These are phyloP conservation scores for Andrena trimmerana DNA, from an alignment of 2,888 invertebrate species.

Conservation along the genomic window DNA sequence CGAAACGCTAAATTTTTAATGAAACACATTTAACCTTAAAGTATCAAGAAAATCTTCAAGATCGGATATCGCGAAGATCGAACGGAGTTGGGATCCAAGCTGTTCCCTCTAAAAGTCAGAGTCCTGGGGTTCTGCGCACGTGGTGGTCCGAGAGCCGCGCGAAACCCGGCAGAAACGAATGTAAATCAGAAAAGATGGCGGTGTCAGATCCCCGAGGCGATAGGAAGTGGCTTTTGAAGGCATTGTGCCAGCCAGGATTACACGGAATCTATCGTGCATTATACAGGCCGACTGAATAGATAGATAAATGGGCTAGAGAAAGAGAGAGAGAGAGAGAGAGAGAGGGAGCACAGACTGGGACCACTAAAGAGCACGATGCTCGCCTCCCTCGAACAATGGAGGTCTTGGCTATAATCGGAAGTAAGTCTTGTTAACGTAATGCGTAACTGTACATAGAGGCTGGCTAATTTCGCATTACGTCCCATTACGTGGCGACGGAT, in stretches of 20 bases:
- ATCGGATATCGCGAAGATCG: not conserved
- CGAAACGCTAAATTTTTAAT: too few species aligned
- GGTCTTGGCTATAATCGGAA: conserved; percentile 80
- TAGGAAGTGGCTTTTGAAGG: conserved; percentile 55
- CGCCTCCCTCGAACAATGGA: conserved; percentile 78
- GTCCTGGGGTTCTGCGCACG: not conserved
- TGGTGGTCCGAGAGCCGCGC: not conserved
- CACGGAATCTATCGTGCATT: conserved; percentile 80
- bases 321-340: conserved; percentile 47
- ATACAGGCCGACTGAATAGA: conserved; percentile 79
- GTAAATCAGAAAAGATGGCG: conserved; percentile 58
- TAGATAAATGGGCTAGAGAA: conserved; percentile 78
- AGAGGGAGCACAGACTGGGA: conserved; percentile 49
- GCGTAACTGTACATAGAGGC: conserved; percentile 82
- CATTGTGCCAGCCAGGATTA: conserved; percentile 74
- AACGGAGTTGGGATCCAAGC: not conserved
- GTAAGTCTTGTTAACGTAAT: conserved; percentile 83
- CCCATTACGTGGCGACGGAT: conserved; percentile 72
- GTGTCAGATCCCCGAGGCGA: conserved; percentile 51
- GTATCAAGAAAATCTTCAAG: too few species aligned
- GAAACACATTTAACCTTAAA: too few species aligned
- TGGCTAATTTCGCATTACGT: conserved; percentile 80
- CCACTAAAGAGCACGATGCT: conserved; percentile 75
- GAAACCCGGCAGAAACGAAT: conserved; percentile 16
- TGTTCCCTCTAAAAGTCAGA: too few species aligned